These are phyloP conservation scores for Casuarius casuarius DNA, from an alignment of 2,113 vertebrate species.

Conservation along the genomic window DNA sequence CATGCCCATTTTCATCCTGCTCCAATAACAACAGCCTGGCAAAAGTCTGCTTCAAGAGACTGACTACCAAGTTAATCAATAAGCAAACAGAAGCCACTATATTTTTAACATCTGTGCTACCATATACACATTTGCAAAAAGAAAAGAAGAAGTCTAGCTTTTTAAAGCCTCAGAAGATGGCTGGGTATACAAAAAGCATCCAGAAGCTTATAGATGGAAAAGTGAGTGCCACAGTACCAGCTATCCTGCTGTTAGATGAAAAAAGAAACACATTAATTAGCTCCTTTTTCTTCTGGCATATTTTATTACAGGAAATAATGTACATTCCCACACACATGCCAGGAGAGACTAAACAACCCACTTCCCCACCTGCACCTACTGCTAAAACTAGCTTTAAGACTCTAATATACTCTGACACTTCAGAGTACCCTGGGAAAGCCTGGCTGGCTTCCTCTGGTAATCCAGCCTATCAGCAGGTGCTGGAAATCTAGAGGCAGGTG, in stretches of 20 bases:
- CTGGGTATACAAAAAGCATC: not conserved
- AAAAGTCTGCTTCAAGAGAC: not conserved
- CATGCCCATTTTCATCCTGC: not conserved
- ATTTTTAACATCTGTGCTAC: not conserved
- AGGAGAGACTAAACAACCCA: not conserved
- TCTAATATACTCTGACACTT: constrained; percentile 13
- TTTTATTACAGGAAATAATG: constrained; percentile 1
- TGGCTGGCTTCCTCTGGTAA: not conserved
- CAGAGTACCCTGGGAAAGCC: not conserved
- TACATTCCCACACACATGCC: not conserved
- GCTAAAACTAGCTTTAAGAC: not conserved
- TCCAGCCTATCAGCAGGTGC: constrained; percentile 35
- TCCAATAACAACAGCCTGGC: not conserved
- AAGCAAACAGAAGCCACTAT: not conserved
- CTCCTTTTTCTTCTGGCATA: not conserved
- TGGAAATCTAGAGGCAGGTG: constrained; percentile 52
- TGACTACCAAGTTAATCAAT: not conserved
- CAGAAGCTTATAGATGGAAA: not conserved
- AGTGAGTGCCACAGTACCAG: not conserved
- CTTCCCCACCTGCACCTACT: not conserved
- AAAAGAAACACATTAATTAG: not conserved
- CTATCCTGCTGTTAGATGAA: not conserved
- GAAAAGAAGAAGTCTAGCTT: not conserved
- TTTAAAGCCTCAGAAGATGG: not conserved
- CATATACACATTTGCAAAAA: not conserved